A percentile compares a stretch with the other conserved stretches of the same genome.
Evolutionary conservation across 53 echinoderm and acorn worm species (phyloP).

Genomic region (Apostichopus leukothele): DNA sequence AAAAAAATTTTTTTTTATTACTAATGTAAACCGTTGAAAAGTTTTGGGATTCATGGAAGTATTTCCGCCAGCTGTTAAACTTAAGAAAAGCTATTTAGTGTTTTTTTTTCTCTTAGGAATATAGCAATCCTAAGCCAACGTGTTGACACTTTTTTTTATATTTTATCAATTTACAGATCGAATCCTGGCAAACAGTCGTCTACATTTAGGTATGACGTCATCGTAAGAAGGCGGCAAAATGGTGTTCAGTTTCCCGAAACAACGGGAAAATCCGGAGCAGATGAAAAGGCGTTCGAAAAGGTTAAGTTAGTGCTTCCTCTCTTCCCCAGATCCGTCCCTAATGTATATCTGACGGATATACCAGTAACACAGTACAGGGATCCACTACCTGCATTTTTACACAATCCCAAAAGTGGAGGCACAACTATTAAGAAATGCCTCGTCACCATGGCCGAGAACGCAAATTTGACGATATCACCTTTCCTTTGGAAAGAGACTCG

Average conservation of each 20-base stretch:
- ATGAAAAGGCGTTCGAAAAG: neutral
- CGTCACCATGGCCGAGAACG: neutral
- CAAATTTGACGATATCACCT: neutral
- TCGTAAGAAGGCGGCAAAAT: neutral
- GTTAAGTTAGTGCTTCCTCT: neutral
- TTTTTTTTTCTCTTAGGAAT: too few relatives aligned
- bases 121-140: too few relatives aligned
- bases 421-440: conserved; percentile 18
- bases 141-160: too few relatives aligned
- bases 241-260: neutral
- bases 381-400: conserved; percentile 6
- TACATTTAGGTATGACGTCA: neutral
- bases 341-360: neutral
- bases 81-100: too few relatives aligned
- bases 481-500: neutral
- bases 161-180: too few relatives aligned
- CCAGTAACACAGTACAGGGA: neutral
- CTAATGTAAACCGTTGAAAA: too few relatives aligned
- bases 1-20: too few relatives aligned
- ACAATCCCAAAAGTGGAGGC: conserved; percentile 19
- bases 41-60: too few relatives aligned
- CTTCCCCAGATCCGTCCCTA: neutral
- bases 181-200: too few relatives aligned
- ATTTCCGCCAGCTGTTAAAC: too few relatives aligned
- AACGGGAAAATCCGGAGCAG: neutral